Evolutionary conservation across 2,888 invertebrate genomes (phyloP).

Genomic region (Synanthedon tipuliformis): DNA sequence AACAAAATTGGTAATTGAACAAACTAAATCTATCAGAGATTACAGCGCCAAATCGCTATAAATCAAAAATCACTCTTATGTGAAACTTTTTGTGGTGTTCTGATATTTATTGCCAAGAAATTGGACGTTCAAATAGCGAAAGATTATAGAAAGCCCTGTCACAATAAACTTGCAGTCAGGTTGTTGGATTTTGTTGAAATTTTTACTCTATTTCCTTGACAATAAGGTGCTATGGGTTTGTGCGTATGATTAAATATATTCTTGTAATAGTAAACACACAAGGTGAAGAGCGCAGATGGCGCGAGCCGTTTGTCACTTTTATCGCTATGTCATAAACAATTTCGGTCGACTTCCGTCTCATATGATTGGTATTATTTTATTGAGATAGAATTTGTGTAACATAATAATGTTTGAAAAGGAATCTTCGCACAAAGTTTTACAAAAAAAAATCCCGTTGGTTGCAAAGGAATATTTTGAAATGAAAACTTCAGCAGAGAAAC

Average conservation of each 20-base stretch:
- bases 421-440: too few relatives aligned
- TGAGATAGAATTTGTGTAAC: background rate
- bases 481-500: too few relatives aligned
- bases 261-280: background rate
- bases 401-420: too few relatives aligned
- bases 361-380: background rate
- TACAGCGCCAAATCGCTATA: background rate
- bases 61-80: background rate
- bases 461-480: too few relatives aligned
- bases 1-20: too few relatives aligned
- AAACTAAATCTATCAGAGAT: too few relatives aligned
- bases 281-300: slow-evolving; percentile 7
- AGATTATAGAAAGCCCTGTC: background rate
- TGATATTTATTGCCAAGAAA: slow-evolving; percentile 1
- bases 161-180: background rate
- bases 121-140: slow-evolving; percentile 1
- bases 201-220: background rate
- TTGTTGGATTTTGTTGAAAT: background rate
- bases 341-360: background rate
- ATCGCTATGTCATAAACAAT: slow-evolving; percentile 8
- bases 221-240: background rate
- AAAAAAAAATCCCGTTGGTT: too few relatives aligned
- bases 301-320: slow-evolving; percentile 8
- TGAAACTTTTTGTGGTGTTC: background rate
- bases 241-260: background rate